These are phyloP conservation scores for Martes flavigula DNA, from an alignment of 2,797 vertebrate species.

Conservation along the genomic window DNA sequence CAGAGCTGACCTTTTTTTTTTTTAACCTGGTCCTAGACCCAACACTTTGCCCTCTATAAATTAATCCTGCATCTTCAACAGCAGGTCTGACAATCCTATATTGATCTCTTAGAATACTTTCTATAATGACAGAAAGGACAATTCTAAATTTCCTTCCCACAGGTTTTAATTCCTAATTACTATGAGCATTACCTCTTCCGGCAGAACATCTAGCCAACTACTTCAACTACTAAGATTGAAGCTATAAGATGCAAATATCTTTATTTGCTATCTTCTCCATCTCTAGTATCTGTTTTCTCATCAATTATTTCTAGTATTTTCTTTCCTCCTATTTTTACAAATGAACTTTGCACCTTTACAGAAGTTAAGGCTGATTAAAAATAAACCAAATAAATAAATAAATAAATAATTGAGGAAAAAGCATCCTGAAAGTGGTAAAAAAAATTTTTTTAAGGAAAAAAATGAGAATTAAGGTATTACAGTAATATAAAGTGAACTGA, in stretches of 20 bases:
- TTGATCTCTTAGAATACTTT: background rate
- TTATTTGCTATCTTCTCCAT: background rate
- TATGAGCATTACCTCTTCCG: background rate
- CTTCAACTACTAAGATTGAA: background rate
- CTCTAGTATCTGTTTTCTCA: background rate
- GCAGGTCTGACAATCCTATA: background rate
- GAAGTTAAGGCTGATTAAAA: background rate
- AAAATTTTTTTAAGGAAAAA: background rate
- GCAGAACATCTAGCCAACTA: background rate
- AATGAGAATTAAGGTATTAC: background rate
- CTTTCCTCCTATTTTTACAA: conserved; percentile 2
- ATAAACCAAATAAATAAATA: background rate
- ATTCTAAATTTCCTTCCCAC: background rate
- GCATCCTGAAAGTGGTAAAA: background rate
- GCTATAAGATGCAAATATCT: background rate
- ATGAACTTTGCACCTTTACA: background rate
- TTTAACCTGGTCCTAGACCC: background rate
- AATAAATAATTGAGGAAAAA: background rate
- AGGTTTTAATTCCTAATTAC: conserved; percentile 8
- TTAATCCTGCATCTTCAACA: background rate
- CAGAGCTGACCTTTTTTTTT: background rate
- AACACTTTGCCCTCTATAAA: background rate
- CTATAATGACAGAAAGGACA: background rate
- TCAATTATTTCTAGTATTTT: background rate
- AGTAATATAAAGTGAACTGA: conserved; percentile 1